phyloP scores from a whole-genome alignment of 2,888 invertebrate species.

The Hyppa rectilinea region DNA sequence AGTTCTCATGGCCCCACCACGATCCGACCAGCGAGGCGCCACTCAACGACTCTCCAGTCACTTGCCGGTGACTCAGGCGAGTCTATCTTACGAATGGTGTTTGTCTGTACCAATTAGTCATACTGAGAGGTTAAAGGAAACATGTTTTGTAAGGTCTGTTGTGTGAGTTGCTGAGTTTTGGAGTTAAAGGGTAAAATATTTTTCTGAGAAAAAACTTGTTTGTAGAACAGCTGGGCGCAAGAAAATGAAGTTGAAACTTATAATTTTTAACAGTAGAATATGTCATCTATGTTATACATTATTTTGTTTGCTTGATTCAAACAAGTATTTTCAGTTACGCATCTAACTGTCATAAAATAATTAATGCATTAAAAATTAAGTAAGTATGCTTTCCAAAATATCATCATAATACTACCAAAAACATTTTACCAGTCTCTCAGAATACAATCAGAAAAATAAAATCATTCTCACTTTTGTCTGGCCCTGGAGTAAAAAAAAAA shows the following conservation, averaged over 20 bases:
- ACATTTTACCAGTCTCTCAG: no score
- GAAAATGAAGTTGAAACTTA: neutral
- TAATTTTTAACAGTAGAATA: neutral
- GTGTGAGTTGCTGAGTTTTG: conserved; percentile 17
- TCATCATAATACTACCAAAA: neutral
- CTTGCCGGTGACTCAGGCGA: conserved; percentile 55
- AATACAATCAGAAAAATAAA: no score
- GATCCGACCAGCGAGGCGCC: conserved; percentile 46
- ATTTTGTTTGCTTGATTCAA: neutral
- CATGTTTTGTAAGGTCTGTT: conserved; percentile 7
- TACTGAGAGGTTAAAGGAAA: conserved; percentile 26
- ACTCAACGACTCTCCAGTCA: conserved; percentile 43
- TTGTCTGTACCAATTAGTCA: conserved; percentile 58
- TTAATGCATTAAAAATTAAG: neutral
- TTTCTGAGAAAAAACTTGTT: neutral
- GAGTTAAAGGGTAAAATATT: neutral
- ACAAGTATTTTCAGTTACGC: no score
- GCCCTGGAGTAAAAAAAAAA: conserved; percentile 8
- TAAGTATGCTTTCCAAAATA: neutral
- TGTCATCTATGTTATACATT: neutral
- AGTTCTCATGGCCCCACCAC: conserved; percentile 50
- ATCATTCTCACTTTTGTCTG: neutral
- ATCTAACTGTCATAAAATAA: neutral
- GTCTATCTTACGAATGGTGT: conserved; percentile 51
- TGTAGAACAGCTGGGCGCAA: neutral